A percentile compares a stretch with the other conserved stretches of the same genome.
phyloP scores from a whole-genome alignment of 2,888 invertebrate species.

The Eilema depressum region DNA sequence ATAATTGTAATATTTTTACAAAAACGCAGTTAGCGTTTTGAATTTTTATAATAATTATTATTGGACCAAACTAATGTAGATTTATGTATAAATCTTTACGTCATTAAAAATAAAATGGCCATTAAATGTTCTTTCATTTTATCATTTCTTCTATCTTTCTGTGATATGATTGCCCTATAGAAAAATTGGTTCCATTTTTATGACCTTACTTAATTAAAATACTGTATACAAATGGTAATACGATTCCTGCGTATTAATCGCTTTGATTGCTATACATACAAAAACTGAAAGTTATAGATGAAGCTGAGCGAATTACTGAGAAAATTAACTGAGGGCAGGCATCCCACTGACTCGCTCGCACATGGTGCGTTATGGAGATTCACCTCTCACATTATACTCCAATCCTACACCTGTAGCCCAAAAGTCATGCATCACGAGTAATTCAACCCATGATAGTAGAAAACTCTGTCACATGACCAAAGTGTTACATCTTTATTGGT shows the following conservation, averaged over 20 bases:
- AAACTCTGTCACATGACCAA: not conserved
- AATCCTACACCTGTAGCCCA: not conserved
- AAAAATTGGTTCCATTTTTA: too few relatives aligned
- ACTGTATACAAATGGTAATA: too few relatives aligned
- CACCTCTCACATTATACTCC: not conserved
- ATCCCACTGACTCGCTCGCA: too few relatives aligned
- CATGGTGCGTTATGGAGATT: too few relatives aligned
- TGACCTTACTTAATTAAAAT: too few relatives aligned
- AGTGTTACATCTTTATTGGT: not conserved
- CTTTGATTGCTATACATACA: too few relatives aligned
- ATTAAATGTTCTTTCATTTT: constrained; percentile 62
- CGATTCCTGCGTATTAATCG: too few relatives aligned
- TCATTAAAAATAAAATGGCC: constrained; percentile 73
- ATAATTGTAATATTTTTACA: constrained; percentile 46
- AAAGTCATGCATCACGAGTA: not conserved
- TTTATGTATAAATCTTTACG: constrained; percentile 62
- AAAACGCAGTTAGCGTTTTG: constrained; percentile 76
- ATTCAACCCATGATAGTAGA: not conserved
- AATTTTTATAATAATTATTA: constrained; percentile 63
- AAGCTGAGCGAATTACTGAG: too few relatives aligned
- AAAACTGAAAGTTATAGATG: too few relatives aligned
- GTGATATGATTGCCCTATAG: too few relatives aligned
- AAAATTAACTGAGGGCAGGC: too few relatives aligned
- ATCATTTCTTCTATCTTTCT: too few relatives aligned
- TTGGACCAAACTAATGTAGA: constrained; percentile 83